Evolutionary conservation across 2,113 vertebrate species (phyloP).

Genomic region (Rynchops niger): DNA sequence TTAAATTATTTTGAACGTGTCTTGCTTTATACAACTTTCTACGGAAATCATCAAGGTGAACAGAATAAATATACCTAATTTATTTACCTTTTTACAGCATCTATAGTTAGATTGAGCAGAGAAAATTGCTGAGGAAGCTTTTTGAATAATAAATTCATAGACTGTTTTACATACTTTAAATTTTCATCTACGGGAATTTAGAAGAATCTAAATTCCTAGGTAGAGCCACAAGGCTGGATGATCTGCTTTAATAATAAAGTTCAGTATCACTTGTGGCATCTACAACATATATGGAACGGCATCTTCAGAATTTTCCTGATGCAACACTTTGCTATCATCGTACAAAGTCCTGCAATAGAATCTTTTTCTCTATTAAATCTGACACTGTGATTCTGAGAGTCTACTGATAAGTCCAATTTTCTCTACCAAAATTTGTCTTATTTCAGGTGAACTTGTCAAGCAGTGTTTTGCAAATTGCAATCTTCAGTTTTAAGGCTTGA

Average conservation of each 20-base stretch:
- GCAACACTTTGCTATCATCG: neutral
- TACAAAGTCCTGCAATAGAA: neutral
- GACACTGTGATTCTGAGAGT: neutral
- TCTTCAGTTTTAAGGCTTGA: neutral
- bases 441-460: neutral
- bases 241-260: neutral
- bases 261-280: neutral
- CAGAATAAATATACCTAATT: constrained; percentile 25
- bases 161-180: neutral
- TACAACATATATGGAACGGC: neutral
- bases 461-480: neutral
- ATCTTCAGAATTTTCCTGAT: neutral
- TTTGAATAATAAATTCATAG: neutral
- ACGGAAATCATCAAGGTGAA: neutral
- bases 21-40: neutral
- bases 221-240: neutral
- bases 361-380: neutral
- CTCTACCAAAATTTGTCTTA: neutral
- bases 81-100: neutral
- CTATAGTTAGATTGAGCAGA: neutral
- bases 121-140: neutral
- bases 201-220: neutral
- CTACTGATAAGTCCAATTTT: neutral
- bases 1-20: neutral
- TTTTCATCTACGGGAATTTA: neutral